Base-by-base conservation (phyloP, 2,797 vertebrate species). In the Liparis tanakae region DNA sequence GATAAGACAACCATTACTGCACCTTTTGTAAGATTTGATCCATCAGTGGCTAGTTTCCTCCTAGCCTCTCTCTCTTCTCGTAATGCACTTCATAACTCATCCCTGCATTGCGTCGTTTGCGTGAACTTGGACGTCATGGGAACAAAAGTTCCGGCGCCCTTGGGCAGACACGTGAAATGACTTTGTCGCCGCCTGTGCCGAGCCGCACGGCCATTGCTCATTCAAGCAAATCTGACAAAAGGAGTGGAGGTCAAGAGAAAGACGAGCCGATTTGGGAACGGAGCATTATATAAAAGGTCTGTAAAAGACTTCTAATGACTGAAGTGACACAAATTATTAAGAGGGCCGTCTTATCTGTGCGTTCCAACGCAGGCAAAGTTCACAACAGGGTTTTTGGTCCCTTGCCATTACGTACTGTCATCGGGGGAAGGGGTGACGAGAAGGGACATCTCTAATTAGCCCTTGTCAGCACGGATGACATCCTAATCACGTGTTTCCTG, bases 381-480 rank as follows among this genome's bases (percentile, higher is more conserved):
- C 90, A 92, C 80, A 83, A 85, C 89, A 83, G 81, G 84, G 85
- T 85, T 92, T 92, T 85, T 66, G 87, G 81, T 86, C 88, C 80
- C 85, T 65, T 67, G 82, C 89, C 83, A 81, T 92, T 88, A 89
- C 50, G 84, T 86, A 74, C 87, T 80, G 85, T 91, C 91, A 80
- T 65, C 53, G 69, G 74, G 82, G 82, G 84, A 78, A 83, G 8
- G 65, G 78, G 87, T 85, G 91, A 92, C 76, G 78, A 90, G 91
- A 84, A 79, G 81, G 88, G 93, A 91, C 91, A 77, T 84, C 84
- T 83, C 85, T 94, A 94, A 95, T 95, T 95, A 95, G 90, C 86
- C 88, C 85, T 48, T 88, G 91, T 93, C 93, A 92, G 83, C 83
- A 8, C 70, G 79, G 87, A 91, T 93, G 92, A 94, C 93, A 94